Evolutionary conservation across 35 echinoderm and acorn worm genomes (phyloP), one percentile per base, ranked within the genome.

Genomic region (Holothuria glaberrima): DNA sequence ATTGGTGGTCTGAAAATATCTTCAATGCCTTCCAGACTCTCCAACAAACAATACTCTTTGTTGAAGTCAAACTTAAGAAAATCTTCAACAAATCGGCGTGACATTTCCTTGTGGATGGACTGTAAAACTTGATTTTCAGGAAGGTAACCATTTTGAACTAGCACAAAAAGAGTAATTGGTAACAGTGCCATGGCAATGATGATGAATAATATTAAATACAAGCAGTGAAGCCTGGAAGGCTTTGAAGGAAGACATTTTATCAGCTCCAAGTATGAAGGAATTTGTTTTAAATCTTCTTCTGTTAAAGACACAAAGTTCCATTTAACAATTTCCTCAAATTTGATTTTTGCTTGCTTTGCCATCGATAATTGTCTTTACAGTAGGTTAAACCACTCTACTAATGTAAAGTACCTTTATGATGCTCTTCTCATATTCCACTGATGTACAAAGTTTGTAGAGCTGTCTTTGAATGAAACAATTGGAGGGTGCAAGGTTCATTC

Each of bases 1-100:
- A 94, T 41, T 38, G 93, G 90, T 44, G 93, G 93, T 38, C 93
- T 83, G 62, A 94, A 94, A 22, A 94, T 2, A 45, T 92, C 90
- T 65, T 94, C 89, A 6, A 91, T 12, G 3, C 31, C 68, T 41
- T 91, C 89, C 3, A 80, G 35, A 18, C 35, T 84, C 7, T 92
- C 87, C 20, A 95, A 35, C 5, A 90, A 66, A 32, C 91, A 90
- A 10, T 21, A 59, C 18, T 92, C 88, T 68, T 70, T 56, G 5
- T 59, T 33, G 16, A 92, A 85, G 9, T 90, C 68, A 59, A 92
- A 84, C 9, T 80, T 87, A 29, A 87, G 48, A 32, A 35, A 33
- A 7, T 88, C 30, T 13, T 59, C 81, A 4, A 90, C 62, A 45
- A 90, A 77, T 83, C 89, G 87, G 3, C 48, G 20, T 30, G 31